Evolutionary conservation across 1,140 invertebrate genomes (phyloP).

Genomic region (Hermetia illucens): DNA sequence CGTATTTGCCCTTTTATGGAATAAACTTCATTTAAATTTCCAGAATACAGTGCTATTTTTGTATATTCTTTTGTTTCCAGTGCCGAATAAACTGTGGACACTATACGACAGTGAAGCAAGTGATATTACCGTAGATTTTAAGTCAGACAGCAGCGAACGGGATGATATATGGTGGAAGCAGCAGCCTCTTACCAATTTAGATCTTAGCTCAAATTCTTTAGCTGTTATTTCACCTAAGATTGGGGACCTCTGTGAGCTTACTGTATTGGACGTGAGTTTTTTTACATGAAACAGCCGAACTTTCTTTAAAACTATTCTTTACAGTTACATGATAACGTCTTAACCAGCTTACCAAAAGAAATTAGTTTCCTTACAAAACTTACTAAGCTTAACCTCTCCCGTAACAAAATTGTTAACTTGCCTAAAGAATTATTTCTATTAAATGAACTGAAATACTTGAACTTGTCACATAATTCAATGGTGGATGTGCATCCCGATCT

Average conservation of each 20-base stretch:
- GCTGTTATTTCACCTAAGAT: conserved; percentile 51
- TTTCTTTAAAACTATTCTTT: conserved; percentile 14
- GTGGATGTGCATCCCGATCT: conserved; percentile 40
- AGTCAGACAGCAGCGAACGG: conserved; percentile 36
- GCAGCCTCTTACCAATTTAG: conserved; percentile 58
- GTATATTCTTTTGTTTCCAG: conserved; percentile 36
- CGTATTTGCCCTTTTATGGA: no score
- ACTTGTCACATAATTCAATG: conserved; percentile 55
- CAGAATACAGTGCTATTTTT: not conserved
- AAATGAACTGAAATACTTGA: conserved; percentile 48
- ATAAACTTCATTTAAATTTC: not conserved
- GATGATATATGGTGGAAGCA: conserved; percentile 74
- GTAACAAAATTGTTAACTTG: conserved; percentile 55
- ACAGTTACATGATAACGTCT: conserved; percentile 65
- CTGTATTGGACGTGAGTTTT: conserved; percentile 50
- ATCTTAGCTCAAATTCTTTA: conserved; percentile 67
- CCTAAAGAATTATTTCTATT: conserved; percentile 50
- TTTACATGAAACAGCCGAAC: not conserved
- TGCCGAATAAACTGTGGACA: conserved; percentile 66
- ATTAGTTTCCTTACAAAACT: conserved; percentile 60
- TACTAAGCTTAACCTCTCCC: conserved; percentile 61
- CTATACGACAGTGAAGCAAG: conserved; percentile 60
- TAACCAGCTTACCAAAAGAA: conserved; percentile 56
- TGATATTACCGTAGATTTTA: conserved; percentile 50
- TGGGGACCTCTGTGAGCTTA: conserved; percentile 50